phyloP scores from a whole-genome alignment of 2,888 invertebrate genomes.

The Mesopsocus fuscifrons region DNA sequence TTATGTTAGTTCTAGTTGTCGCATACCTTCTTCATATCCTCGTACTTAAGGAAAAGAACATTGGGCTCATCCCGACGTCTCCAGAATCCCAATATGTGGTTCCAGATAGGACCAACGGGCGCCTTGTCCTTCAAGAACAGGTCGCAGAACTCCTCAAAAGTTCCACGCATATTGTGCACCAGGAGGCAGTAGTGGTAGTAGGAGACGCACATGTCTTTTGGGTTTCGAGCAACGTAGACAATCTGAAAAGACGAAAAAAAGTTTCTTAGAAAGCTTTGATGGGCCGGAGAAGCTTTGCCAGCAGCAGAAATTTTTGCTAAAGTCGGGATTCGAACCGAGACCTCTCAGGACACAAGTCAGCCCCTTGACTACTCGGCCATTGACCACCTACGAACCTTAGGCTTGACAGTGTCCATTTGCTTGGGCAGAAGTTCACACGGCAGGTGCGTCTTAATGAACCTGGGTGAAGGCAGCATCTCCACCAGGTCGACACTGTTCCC shows the following conservation, averaged over 20 bases:
- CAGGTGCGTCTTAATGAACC: slow-evolving; percentile 57
- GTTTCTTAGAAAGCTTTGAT: no score
- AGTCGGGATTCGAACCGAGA: no score
- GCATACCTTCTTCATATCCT: slow-evolving; percentile 47
- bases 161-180: slow-evolving; percentile 36
- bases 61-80: slow-evolving; percentile 46
- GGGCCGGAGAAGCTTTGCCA: no score
- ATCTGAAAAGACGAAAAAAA: slow-evolving; percentile 44
- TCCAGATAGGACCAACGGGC: slow-evolving; percentile 34
- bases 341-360: no score
- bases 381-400: slow-evolving; percentile 36
- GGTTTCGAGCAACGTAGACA: slow-evolving; percentile 73
- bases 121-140: slow-evolving; percentile 43
- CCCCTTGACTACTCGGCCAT: not conserved
- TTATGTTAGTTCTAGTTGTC: not conserved
- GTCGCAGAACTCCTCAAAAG: slow-evolving; percentile 57
- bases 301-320: slow-evolving; percentile 1
- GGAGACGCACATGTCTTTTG: slow-evolving; percentile 78
- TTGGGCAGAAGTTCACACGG: slow-evolving; percentile 50
- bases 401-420: slow-evolving; percentile 38
- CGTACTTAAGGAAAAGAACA: slow-evolving; percentile 59
- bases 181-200: slow-evolving; percentile 66
- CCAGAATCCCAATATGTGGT: slow-evolving; percentile 38
- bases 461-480: slow-evolving; percentile 42
- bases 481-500: slow-evolving; percentile 56